These are phyloP conservation scores for Bellardia pandia DNA, from an alignment of 2,888 invertebrate genomes.

Conservation along the genomic window DNA sequence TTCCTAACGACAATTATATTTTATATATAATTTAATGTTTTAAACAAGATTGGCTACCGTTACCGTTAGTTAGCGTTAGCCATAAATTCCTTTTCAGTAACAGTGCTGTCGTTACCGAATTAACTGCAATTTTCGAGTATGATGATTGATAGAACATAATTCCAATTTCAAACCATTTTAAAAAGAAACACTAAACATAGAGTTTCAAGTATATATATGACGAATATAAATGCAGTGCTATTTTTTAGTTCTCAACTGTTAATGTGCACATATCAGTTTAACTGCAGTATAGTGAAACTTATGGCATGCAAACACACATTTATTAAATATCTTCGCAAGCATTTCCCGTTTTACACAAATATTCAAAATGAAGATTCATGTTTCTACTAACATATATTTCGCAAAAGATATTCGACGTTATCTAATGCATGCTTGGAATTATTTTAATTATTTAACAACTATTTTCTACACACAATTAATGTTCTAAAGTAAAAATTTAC, in stretches of 20 bases:
- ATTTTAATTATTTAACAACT: conserved; percentile 13
- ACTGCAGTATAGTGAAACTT: not conserved
- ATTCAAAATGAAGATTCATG: not conserved
- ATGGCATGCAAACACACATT: conserved; percentile 4
- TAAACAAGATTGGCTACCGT: no score
- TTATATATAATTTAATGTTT: no score
- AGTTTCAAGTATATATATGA: not conserved
- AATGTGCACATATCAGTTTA: not conserved
- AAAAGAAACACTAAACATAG: no score
- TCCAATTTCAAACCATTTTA: no score
- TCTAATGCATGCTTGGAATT: not conserved
- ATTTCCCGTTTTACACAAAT: not conserved
- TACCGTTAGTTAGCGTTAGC: no score
- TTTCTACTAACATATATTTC: not conserved
- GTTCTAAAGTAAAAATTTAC: not conserved
- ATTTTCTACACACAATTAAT: conserved; percentile 7
- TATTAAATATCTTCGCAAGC: not conserved
- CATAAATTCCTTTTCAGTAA: no score
- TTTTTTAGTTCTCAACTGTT: not conserved
- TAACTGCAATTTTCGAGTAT: no score
- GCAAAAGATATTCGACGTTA: conserved; percentile 5
- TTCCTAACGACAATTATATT: not conserved
- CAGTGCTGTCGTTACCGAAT: no score
- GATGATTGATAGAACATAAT: no score
- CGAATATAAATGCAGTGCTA: not conserved